Evolutionary conservation across 2,797 vertebrate genomes (phyloP), one percentile per base, ranked within the genome.

Genomic region (Anolis apletophallus): DNA sequence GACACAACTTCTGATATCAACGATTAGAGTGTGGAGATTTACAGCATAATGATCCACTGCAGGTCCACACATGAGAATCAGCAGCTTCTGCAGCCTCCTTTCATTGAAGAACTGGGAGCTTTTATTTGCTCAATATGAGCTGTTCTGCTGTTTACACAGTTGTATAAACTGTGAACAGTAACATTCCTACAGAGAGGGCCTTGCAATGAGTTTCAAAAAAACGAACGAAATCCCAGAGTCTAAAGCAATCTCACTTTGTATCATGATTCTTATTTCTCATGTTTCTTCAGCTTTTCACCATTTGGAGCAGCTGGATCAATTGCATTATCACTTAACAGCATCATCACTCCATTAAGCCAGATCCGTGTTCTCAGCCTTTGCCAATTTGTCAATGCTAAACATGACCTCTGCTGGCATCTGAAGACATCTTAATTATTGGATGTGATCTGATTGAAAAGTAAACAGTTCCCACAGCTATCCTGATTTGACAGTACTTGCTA

Each of bases 131-230:
- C 55, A 55, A 34, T 74, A 34, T 12, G 23, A 68, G 61, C 52
- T 71, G 23, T 79, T 68, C 11, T 34, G 32, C 76, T 85, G 68
- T 80, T 13, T 29, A 68, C 32, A 67, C 75, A 79, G 68, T 80
- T 84, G n/a, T 34, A 40, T 46, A 57, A 84, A 75, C 40, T 72
- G 61, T 0, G 0, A 72, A 32, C 0, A 0, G 13, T 54, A 59
- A 0, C 0, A 21, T 74, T 29, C 84, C 46, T 1, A 0, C 0
- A 50, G 59, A 40, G 84, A 34, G 61, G 32, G 32, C 32, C 40
- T 13, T 64, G 88, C 34, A n/a, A 6, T 0, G 0, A 77, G n/a
- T 69, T 34, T 21, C 5, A 55, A 73, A 13, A 0, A 0, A 80
- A 46, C 40, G 5, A 40, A 40, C 40, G 2, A 40, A 40, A 40